Conservation (phyloP, 2,888 invertebrate species). For the Hyposoter dolosus region DNA sequence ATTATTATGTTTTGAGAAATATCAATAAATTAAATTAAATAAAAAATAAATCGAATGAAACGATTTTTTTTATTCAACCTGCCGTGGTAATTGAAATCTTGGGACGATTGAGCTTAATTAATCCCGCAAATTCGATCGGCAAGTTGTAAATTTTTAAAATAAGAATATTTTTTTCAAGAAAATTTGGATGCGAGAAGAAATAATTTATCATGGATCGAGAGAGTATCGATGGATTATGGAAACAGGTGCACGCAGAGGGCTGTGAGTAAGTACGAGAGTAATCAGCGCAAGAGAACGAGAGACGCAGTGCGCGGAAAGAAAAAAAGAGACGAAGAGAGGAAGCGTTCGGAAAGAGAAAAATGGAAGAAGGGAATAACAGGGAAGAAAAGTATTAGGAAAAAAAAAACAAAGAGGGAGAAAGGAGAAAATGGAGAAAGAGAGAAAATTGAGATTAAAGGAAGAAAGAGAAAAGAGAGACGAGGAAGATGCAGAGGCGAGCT, state of each 20-base stretch:
- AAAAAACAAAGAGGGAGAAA: not conserved
- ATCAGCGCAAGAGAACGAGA: not conserved
- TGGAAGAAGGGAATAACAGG: not conserved
- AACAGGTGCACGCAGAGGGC: constrained; percentile 50
- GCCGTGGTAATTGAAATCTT: not conserved
- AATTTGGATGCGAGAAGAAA: not conserved
- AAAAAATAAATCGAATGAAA: too few relatives aligned
- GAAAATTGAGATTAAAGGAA: constrained; percentile 22
- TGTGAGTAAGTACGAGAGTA: not conserved
- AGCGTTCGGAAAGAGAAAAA: not conserved
- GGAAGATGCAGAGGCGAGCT: not conserved
- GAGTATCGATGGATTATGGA: constrained; percentile 29
- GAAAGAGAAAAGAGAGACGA: constrained; percentile 26
- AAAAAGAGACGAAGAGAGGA: not conserved
- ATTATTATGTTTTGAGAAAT: too few relatives aligned
- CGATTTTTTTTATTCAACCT: not conserved
- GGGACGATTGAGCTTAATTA: not conserved
- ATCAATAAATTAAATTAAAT: too few relatives aligned
- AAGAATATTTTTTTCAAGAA: not conserved
- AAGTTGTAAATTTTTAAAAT: not conserved
- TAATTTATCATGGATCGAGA: not conserved
- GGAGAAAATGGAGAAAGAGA: constrained; percentile 1
- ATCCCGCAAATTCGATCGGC: not conserved
- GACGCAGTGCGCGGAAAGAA: not conserved
- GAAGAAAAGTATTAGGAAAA: not conserved